Percentiles rank a stretch among this genome's conserved stretches.
Evolutionary conservation across 2,888 invertebrate genomes (phyloP).

Genomic region (Esperia sulphurella): DNA sequence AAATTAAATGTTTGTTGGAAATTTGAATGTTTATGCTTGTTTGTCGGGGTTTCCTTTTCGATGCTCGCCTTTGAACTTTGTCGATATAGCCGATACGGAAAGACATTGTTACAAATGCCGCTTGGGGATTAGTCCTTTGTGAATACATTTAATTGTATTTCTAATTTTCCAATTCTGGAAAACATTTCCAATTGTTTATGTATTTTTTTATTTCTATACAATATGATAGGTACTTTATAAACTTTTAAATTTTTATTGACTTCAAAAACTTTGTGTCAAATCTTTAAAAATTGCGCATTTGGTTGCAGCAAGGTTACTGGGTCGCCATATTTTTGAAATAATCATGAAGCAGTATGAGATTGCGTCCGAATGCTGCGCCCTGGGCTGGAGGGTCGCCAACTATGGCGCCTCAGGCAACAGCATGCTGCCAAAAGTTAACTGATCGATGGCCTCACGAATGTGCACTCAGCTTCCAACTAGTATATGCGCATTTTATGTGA

Average conservation of each 20-base stretch:
- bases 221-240: no score
- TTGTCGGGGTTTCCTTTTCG: constrained; percentile 29
- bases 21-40: constrained; percentile 34
- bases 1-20: constrained; percentile 45
- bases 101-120: constrained; percentile 13
- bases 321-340: constrained; percentile 12
- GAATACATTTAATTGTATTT: neutral
- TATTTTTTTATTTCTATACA: neutral
- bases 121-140: constrained; percentile 6
- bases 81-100: constrained; percentile 21
- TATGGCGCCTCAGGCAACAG: constrained; percentile 19
- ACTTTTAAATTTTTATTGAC: no score
- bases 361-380: constrained; percentile 17
- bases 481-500: constrained; percentile 9
- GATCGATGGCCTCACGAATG: constrained; percentile 29
- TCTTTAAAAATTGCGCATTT: no score
- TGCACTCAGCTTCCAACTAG: constrained; percentile 20
- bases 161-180: neutral
- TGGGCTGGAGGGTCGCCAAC: constrained; percentile 31
- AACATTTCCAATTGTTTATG: neutral
- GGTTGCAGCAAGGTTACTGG: constrained; percentile 1
- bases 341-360: constrained; percentile 19
- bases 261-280: no score
- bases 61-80: constrained; percentile 25
- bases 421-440: constrained; percentile 26